phyloP scores from a whole-genome alignment of 37 sponge, comb jelly and placozoan genomes.

The Diacarnus erythraeanus region DNA sequence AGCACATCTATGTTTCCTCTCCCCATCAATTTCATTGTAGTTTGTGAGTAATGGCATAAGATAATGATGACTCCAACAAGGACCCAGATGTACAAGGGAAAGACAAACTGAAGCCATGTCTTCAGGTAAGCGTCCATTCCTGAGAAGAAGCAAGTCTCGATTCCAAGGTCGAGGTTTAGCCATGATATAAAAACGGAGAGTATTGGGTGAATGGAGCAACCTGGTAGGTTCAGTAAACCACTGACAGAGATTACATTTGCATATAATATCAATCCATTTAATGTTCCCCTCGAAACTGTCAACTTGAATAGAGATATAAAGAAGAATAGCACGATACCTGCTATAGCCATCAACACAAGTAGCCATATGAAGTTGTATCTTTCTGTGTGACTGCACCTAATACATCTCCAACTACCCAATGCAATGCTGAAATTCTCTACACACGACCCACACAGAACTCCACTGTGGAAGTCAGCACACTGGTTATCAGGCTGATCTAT shows the following conservation, averaged over 20 bases:
- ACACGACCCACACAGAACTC: constrained; percentile 4
- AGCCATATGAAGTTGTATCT: neutral
- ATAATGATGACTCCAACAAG: neutral
- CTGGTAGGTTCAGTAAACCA: too few species aligned
- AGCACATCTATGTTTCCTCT: neutral
- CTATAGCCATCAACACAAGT: neutral
- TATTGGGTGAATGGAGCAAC: neutral
- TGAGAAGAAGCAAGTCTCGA: constrained; percentile 24
- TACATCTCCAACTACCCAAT: neutral
- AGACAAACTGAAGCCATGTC: constrained; percentile 39
- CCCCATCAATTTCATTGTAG: neutral
- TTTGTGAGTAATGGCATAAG: neutral
- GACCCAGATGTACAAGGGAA: constrained; percentile 11
- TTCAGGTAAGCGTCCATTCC: constrained; percentile 19
- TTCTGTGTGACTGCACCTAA: neutral
- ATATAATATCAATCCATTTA: constrained; percentile 23
- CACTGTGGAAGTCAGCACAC: constrained; percentile 1
- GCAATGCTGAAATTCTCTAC: neutral
- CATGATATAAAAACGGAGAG: constrained; percentile 23
- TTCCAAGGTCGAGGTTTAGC: constrained; percentile 38
- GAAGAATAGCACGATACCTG: neutral
- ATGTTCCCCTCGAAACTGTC: neutral
- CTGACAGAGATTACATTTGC: constrained; percentile 3
- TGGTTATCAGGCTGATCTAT: too few species aligned
- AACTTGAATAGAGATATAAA: neutral